Conservation (phyloP, 2,113 vertebrate genomes). For the Taxidea taxus region DNA sequence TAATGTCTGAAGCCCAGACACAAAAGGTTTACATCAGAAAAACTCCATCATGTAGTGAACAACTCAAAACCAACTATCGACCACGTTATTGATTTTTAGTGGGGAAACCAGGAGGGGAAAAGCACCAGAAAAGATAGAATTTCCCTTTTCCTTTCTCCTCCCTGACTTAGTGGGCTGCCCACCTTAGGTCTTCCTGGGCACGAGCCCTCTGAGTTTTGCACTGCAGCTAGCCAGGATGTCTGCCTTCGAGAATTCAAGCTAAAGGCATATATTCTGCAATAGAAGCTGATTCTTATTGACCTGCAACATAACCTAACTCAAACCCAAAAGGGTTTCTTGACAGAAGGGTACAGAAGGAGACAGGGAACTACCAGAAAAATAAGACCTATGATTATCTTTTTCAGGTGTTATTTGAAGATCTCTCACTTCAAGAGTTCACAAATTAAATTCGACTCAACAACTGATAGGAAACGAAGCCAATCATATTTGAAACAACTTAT, state of each 20-base stretch:
- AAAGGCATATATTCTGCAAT: constrained; percentile 80
- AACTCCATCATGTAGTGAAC: constrained; percentile 83
- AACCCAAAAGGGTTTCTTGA: constrained; percentile 76
- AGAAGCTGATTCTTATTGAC: constrained; percentile 80
- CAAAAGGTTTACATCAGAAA: constrained; percentile 83
- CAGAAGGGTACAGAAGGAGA: constrained; percentile 58
- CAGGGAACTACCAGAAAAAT: constrained; percentile 62
- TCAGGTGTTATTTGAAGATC: constrained; percentile 58
- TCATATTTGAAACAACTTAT: not conserved
- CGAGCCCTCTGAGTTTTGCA: constrained; percentile 79
- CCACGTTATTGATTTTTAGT: constrained; percentile 86
- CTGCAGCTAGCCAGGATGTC: constrained; percentile 86
- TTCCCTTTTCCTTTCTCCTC: constrained; percentile 78
- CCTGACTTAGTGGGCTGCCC: constrained; percentile 80
- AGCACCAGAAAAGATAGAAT: constrained; percentile 86
- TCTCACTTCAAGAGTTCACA: constrained; percentile 28
- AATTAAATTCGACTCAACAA: not conserved
- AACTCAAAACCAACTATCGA: constrained; percentile 89
- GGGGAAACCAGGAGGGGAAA: constrained; percentile 82
- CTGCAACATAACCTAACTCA: constrained; percentile 77
- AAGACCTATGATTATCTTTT: constrained; percentile 48
- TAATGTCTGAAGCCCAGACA: constrained; percentile 82
- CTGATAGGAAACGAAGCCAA: not conserved
- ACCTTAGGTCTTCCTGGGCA: constrained; percentile 78
- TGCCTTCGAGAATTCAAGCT: constrained; percentile 86